These are phyloP conservation scores for Hippasteria phrygiana DNA, from an alignment of 53 echinoderm and acorn worm species.

Conservation along the genomic window DNA sequence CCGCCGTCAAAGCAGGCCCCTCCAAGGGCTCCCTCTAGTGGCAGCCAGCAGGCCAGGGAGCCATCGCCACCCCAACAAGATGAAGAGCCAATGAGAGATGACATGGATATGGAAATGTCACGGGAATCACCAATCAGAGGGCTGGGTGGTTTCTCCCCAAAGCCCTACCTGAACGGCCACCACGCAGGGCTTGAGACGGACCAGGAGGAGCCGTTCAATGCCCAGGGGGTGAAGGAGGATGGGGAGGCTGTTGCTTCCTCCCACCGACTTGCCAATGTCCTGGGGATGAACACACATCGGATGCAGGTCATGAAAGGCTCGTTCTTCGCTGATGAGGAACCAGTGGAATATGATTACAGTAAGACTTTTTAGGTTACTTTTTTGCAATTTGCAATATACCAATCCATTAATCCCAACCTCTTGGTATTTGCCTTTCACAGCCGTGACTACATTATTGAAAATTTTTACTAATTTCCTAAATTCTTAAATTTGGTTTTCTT, in stretches of 20 bases:
- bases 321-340: conserved; percentile 86
- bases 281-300: conserved; percentile 93
- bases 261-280: conserved; percentile 80
- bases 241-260: conserved; percentile 71
- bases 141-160: conserved; percentile 72
- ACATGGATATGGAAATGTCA: conserved; percentile 67
- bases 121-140: conserved; percentile 73
- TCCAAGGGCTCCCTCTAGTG: background rate
- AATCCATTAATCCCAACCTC: background rate
- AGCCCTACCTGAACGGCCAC: conserved; percentile 68
- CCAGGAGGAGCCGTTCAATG: conserved; percentile 18
- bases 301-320: conserved; percentile 99
- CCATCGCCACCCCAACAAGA: conserved; percentile 35
- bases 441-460: no score
- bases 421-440: no score
- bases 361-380: background rate
- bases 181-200: background rate
- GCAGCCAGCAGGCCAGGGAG: conserved; percentile 29
- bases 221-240: conserved; percentile 47
- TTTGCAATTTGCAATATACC: background rate
- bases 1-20: background rate
- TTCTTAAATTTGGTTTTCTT: background rate
- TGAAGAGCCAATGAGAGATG: conserved; percentile 75
- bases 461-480: background rate
- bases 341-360: conserved; percentile 67